These are phyloP conservation scores for Zaprionus taronus DNA, from an alignment of 1,140 invertebrate species.

Conservation along the genomic window DNA sequence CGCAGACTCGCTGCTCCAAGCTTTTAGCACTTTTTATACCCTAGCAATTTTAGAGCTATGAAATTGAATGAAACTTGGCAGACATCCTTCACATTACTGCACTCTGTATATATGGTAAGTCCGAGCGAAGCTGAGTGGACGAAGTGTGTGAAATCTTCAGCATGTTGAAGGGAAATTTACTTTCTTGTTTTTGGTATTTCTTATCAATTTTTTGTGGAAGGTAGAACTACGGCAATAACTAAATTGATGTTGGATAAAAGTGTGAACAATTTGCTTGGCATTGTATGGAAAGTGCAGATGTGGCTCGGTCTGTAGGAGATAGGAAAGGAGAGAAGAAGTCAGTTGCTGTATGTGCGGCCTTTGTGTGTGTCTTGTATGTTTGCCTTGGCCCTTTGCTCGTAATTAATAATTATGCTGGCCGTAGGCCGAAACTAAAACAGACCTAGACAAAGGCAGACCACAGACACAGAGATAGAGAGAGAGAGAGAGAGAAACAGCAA, in stretches of 20 bases:
- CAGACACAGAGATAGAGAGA: background rate
- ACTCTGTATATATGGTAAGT: background rate
- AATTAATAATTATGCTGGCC: constrained; percentile 64
- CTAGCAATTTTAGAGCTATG: no score
- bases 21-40: background rate
- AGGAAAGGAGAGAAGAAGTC: background rate
- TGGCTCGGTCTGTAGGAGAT: background rate
- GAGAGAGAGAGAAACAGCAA: background rate
- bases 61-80: no score
- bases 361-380: constrained; percentile 27
- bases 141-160: no score
- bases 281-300: constrained; percentile 11
- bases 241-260: constrained; percentile 48
- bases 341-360: constrained; percentile 3
- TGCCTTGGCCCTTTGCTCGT: constrained; percentile 27
- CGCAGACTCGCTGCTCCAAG: background rate
- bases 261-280: constrained; percentile 28
- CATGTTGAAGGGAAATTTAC: no score
- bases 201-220: constrained; percentile 2
- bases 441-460: constrained; percentile 2
- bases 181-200: background rate
- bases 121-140: no score
- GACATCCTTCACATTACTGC: background rate
- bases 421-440: constrained; percentile 21
- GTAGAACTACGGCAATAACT: constrained; percentile 16